A percentile compares a stretch with the other conserved stretches of the same genome.
Evolutionary conservation across 2,888 invertebrate species (phyloP).

Genomic region (Parnassius smintheus): DNA sequence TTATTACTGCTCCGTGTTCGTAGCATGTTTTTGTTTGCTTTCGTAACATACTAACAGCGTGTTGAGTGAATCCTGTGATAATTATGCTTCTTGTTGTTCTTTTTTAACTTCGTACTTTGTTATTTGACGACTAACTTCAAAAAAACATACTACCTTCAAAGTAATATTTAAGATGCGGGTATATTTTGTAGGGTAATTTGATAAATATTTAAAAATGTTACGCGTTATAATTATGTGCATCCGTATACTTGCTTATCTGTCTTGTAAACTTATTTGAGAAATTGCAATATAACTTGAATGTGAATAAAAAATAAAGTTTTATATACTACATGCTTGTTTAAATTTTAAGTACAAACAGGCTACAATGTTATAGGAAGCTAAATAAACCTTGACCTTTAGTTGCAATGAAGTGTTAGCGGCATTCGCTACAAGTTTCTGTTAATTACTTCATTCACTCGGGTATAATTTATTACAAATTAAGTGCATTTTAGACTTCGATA

Average conservation of each 20-base stretch:
- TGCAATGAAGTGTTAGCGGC: conserved; percentile 3
- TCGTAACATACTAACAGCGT: conserved; percentile 12
- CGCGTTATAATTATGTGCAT: too few relatives aligned
- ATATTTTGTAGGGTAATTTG: too few relatives aligned
- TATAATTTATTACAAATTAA: conserved; percentile 15
- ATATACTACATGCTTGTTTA: too few relatives aligned
- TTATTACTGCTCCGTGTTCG: conserved; percentile 20
- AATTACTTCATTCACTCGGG: neutral
- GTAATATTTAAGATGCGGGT: too few relatives aligned
- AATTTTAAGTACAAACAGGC: too few relatives aligned
- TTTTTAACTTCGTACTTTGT: neutral
- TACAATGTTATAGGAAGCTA: too few relatives aligned
- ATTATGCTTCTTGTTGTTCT: neutral
- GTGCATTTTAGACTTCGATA: neutral
- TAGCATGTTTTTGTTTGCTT: conserved; percentile 16
- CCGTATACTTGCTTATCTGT: too few relatives aligned
- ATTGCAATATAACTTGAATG: too few relatives aligned
- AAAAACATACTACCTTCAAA: neutral
- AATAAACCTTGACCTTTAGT: conserved; percentile 1
- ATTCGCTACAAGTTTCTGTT: neutral
- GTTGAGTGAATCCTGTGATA: neutral
- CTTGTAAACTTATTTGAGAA: too few relatives aligned
- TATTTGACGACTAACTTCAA: neutral
- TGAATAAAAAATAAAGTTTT: too few relatives aligned
- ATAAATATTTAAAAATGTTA: too few relatives aligned